Conservation (phyloP, 2,113 vertebrate species). For the Connochaetes taurinus region DNA sequence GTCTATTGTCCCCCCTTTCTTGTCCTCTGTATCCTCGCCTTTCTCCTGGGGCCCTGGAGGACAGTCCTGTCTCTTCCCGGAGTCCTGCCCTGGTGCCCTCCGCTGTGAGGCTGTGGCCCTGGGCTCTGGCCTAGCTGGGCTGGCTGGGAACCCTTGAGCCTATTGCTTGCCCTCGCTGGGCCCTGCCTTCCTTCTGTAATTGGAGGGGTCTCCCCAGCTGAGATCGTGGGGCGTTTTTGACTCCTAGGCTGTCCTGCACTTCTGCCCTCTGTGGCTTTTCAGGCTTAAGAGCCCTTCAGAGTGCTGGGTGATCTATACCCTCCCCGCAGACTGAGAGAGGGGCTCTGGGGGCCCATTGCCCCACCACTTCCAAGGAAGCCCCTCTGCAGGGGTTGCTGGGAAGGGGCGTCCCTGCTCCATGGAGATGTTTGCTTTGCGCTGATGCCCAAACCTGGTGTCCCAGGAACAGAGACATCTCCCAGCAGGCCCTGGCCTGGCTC, state of each 20-base stretch:
- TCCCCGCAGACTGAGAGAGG: not conserved
- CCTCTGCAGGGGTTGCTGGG: too few relatives aligned
- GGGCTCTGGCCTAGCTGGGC: not conserved
- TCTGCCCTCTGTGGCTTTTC: not conserved
- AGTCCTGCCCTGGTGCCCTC: not conserved
- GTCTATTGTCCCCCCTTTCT: not conserved
- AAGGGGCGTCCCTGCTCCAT: accelerated
- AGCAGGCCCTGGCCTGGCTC: not conserved
- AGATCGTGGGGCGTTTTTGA: not conserved
- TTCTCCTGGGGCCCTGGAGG: not conserved
- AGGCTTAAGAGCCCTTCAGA: not conserved
- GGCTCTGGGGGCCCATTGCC: not conserved
- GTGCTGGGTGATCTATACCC: not conserved
- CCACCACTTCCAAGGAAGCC: not conserved
- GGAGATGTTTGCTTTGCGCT: not conserved
- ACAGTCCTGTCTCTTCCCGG: not conserved
- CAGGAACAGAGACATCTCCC: not conserved
- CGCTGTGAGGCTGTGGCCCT: not conserved
- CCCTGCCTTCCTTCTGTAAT: slow-evolving; percentile 11
- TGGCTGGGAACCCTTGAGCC: not conserved
- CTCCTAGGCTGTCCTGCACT: not conserved
- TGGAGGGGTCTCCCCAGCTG: not conserved
- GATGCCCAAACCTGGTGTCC: not conserved
- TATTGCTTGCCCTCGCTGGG: slow-evolving; percentile 52
- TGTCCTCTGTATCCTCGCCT: not conserved